Base-by-base conservation (phyloP, 1,140 invertebrate species). In the Trissolcus basalis region DNA sequence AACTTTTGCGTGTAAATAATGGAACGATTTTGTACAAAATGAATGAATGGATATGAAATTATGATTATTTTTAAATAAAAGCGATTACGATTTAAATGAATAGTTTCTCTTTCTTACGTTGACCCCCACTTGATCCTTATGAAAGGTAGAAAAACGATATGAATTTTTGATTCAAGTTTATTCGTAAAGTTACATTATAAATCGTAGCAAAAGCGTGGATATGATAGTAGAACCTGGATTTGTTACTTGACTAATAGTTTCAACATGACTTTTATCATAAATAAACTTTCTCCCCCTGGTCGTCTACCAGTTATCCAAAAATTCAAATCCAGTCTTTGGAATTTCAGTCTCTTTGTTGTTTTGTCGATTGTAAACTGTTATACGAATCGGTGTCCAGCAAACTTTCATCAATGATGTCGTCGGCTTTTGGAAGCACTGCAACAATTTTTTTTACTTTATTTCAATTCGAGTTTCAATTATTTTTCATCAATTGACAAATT, bases 261-360 rank as follows among this genome's bases (percentile, higher is more conserved):
- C 12, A 48, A 14, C 16, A 9, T 48, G 45, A 47, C 15, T 3
- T 48, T n/a, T 39, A 11, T 16, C 8, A 27, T 14, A 41, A 8
- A 56, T 43, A 56, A 13, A 55, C 19, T 11, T 19, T 27, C 8
- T 19, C 41, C 10, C 10, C 11, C 8, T 16, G 14, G 11, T 36
- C 27, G 45, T 45, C 85, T 91, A 92, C 91, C 91, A 92, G 80
- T 92, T 93, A 85, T 94, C 93, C 54, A 94, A 87, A 83, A 94
- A 93, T 80, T 93, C 93, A 71, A 93, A 91, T 39, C 93, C 93
- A 70, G 92, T 93, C 88, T 93, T 94, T 85, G 93, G 92, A 75
- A 92, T 89, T 41, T 89, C 88, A 35, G 89, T 84, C 44, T 87
- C 85, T 36, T 84, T 85, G 75, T 84, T 85, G 75, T 84, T 79